Evolutionary conservation across 2,113 vertebrate species (phyloP).

Genomic region (Bubalus kerabau): DNA sequence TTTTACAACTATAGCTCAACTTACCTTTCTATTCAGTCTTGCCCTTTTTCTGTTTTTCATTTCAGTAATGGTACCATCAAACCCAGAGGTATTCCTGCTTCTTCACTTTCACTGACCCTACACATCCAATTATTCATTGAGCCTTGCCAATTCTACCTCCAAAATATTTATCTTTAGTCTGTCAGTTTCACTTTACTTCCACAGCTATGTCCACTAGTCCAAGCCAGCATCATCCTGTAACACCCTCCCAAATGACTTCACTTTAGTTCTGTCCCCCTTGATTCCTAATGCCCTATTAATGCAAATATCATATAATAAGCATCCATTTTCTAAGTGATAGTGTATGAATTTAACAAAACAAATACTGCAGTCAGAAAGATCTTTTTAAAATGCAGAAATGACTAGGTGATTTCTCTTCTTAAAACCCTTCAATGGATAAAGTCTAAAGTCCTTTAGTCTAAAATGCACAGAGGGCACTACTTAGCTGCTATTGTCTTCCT

Average conservation of each 20-base stretch:
- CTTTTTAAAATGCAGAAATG: neutral
- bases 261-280: neutral
- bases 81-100: neutral
- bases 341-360: conserved; percentile 9
- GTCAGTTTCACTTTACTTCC: neutral
- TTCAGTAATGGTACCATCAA: neutral
- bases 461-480: neutral
- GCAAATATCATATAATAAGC: neutral
- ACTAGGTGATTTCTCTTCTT: neutral
- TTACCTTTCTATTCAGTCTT: neutral
- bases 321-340: neutral
- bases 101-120: neutral
- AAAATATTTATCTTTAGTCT: neutral
- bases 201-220: neutral
- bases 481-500: neutral
- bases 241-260: neutral
- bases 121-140: neutral
- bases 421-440: neutral
- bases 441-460: neutral
- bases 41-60: neutral
- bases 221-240: neutral
- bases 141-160: neutral
- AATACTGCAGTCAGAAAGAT: neutral
- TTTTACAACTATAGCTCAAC: neutral
- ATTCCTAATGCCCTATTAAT: neutral